These are phyloP conservation scores for Altica lythri DNA, from an alignment of 2,888 invertebrate genomes.

Conservation along the genomic window DNA sequence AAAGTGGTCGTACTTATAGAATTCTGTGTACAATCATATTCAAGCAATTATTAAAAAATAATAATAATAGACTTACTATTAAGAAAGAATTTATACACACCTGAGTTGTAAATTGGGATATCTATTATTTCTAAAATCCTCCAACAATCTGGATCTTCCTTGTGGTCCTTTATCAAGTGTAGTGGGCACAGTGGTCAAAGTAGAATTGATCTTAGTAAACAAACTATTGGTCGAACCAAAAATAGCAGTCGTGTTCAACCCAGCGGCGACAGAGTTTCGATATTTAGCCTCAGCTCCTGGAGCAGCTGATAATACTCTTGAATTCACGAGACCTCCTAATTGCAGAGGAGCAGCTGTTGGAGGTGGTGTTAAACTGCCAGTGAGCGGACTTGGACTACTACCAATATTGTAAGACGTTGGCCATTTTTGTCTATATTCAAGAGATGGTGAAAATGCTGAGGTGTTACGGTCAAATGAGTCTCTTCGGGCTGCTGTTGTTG, in stretches of 20 bases:
- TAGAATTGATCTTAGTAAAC: conserved; percentile 67
- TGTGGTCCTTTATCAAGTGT: conserved; percentile 61
- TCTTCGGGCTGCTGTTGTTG: conserved; percentile 70
- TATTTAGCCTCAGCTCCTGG: conserved; percentile 92
- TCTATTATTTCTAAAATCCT: conserved; percentile 92
- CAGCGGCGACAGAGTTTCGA: conserved; percentile 70
- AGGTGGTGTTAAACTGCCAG: conserved; percentile 72
- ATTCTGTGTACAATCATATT: too few relatives aligned
- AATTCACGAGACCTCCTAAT: conserved; percentile 70
- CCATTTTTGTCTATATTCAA: conserved; percentile 70
- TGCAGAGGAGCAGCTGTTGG: conserved; percentile 65
- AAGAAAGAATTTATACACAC: conserved; percentile 34
- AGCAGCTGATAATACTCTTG: conserved; percentile 70
- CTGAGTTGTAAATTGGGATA: conserved; percentile 85
- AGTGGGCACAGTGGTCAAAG: conserved; percentile 49
- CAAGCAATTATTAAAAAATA: too few relatives aligned
- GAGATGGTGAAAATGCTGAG: conserved; percentile 75
- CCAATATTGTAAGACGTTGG: conserved; percentile 63
- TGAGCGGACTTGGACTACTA: conserved; percentile 59
- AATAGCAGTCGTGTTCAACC: conserved; percentile 71
- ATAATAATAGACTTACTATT: too few relatives aligned
- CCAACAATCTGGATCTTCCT: conserved; percentile 87
- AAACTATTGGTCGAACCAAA: conserved; percentile 79
- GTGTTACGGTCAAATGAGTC: conserved; percentile 81
- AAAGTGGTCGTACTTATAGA: too few relatives aligned